Evolutionary conservation across 2,113 vertebrate species (phyloP).

Genomic region (Heterotis niloticus): DNA sequence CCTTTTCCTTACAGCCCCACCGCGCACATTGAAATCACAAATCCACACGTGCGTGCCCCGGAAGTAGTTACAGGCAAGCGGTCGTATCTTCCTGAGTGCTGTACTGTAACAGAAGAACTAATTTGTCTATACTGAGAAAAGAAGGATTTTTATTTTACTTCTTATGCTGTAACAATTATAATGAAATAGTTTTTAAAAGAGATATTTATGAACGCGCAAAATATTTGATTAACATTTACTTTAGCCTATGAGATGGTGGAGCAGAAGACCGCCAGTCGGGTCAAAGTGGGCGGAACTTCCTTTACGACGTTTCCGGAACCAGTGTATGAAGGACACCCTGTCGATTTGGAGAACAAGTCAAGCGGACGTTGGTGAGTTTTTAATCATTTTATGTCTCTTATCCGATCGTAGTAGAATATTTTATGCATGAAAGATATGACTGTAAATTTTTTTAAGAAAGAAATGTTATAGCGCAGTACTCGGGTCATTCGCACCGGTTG

Average conservation of each 20-base stretch:
- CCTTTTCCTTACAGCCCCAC: not conserved
- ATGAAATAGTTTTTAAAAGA: constrained; percentile 3
- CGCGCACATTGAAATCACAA: not conserved
- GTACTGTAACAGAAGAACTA: too few relatives aligned
- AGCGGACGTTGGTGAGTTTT: constrained; percentile 49
- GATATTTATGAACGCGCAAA: not conserved
- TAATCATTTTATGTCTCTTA: not conserved
- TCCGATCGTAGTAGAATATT: too few relatives aligned
- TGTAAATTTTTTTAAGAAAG: too few relatives aligned
- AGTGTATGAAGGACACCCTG: constrained; percentile 64
- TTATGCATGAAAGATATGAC: too few relatives aligned
- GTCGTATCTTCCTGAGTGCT: not conserved
- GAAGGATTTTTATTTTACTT: not conserved
- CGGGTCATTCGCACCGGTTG: too few relatives aligned
- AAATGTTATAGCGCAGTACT: too few relatives aligned
- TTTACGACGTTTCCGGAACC: constrained; percentile 29
- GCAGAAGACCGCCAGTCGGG: rapidly evolving
- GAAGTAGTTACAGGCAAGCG: constrained; percentile 33
- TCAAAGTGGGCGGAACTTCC: constrained; percentile 52
- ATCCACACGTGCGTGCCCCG: constrained; percentile 62
- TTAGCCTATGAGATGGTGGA: constrained; percentile 10
- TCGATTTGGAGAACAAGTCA: constrained; percentile 32
- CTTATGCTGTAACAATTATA: constrained; percentile 44
- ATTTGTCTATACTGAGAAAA: too few relatives aligned
- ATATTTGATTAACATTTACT: not conserved